phyloP scores from a whole-genome alignment of 2,888 invertebrate species.

The Taphrorychus bicolor region DNA sequence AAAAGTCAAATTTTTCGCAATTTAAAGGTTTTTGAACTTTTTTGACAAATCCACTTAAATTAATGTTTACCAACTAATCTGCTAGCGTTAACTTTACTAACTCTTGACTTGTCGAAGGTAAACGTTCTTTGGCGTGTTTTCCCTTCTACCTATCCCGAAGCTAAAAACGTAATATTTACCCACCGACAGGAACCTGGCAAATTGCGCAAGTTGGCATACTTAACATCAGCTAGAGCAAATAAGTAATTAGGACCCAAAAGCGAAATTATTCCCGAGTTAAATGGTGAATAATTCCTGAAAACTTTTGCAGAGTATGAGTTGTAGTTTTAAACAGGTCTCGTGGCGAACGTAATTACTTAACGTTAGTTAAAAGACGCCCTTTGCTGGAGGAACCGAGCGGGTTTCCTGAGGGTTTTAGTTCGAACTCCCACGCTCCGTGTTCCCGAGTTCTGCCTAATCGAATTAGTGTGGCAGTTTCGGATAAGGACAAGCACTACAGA shows the following conservation, averaged over 20 bases:
- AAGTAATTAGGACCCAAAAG: not conserved
- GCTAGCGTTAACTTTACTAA: no score
- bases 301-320: conserved; percentile 2
- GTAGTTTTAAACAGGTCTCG: conserved; percentile 2
- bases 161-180: not conserved
- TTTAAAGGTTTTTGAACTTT: no score
- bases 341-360: not conserved
- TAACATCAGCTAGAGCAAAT: not conserved
- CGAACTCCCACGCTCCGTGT: not conserved
- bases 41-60: no score
- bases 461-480: not conserved
- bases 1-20: no score
- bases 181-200: not conserved
- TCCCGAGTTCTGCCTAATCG: not conserved
- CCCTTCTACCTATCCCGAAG: not conserved
- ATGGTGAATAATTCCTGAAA: conserved; percentile 3
- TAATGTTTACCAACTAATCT: no score
- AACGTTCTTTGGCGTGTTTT: not conserved
- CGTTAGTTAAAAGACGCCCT: not conserved
- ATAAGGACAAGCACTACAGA: not conserved
- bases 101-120: not conserved
- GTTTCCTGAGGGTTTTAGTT: not conserved
- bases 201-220: not conserved
- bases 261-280: not conserved
- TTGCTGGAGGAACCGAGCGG: not conserved